A percentile compares a stretch with the other conserved stretches of the same genome.
These are phyloP conservation scores for Parnassius apollo DNA, from an alignment of 2,888 invertebrate species.

Conservation along the genomic window DNA sequence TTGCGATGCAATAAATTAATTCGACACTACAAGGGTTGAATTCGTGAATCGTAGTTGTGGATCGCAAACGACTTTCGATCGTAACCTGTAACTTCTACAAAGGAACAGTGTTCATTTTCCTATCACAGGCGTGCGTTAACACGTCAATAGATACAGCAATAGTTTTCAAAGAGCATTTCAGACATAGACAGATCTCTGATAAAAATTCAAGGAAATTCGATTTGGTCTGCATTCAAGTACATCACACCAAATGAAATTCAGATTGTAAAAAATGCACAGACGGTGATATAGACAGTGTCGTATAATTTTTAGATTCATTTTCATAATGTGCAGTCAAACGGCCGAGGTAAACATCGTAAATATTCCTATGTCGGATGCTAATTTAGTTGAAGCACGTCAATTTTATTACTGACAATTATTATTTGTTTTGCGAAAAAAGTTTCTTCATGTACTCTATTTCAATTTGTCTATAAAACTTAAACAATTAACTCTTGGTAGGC, in stretches of 20 bases:
- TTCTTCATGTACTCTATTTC: too few relatives aligned
- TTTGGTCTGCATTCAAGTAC: conserved; percentile 75
- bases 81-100: conserved; percentile 10
- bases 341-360: conserved; percentile 64
- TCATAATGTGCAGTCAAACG: conserved; percentile 73
- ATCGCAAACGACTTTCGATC: conserved; percentile 15
- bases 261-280: conserved; percentile 77
- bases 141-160: conserved; percentile 22
- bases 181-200: conserved; percentile 63
- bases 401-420: conserved; percentile 6
- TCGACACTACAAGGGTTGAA: conserved; percentile 58
- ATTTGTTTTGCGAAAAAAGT: neutral
- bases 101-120: conserved; percentile 36
- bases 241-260: conserved; percentile 66
- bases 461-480: too few relatives aligned
- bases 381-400: conserved; percentile 26
- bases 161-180: conserved; percentile 40
- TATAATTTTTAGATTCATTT: conserved; percentile 78
- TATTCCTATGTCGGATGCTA: conserved; percentile 28
- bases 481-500: too few relatives aligned
- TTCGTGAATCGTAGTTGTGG: conserved; percentile 36
- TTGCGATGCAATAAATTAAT: conserved; percentile 72
- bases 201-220: conserved; percentile 79
- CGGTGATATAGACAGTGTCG: conserved; percentile 55
- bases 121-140: conserved; percentile 31